These are phyloP conservation scores for Perca flavescens DNA, from an alignment of 2,113 vertebrate species.

Conservation along the genomic window DNA sequence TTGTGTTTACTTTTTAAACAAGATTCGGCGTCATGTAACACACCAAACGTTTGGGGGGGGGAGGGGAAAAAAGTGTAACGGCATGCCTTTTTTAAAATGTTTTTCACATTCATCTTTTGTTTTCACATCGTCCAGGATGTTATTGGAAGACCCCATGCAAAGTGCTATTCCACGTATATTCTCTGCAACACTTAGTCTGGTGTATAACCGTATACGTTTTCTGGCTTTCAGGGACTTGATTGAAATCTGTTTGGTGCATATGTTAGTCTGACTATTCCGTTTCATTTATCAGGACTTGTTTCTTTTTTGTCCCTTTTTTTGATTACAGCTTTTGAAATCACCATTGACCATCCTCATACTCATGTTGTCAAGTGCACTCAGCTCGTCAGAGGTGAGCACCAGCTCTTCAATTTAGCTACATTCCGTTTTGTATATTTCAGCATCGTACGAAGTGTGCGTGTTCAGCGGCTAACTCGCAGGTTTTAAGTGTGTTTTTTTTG, in stretches of 20 bases:
- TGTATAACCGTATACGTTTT: slow-evolving; percentile 34
- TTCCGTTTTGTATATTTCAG: not conserved
- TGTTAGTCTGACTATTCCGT: not conserved
- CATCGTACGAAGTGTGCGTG: fast-evolving
- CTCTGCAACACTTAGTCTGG: slow-evolving; percentile 29
- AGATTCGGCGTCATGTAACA: not conserved
- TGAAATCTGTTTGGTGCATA: slow-evolving; percentile 7
- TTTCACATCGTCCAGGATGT: slow-evolving; percentile 54
- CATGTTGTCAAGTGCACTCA: slow-evolving; percentile 99
- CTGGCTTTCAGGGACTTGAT: slow-evolving; percentile 58
- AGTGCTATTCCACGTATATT: slow-evolving; percentile 17
- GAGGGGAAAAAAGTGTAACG: too few relatives aligned
- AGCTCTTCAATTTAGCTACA: slow-evolving; percentile 5
- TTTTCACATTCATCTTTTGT: slow-evolving; percentile 44
- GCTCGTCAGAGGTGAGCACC: slow-evolving; percentile 93
- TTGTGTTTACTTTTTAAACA: not conserved
- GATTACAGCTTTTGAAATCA: slow-evolving; percentile 95
- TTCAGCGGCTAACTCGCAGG: not conserved
- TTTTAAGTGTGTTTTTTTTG: slow-evolving; percentile 63
- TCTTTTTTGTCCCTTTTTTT: slow-evolving; percentile 56
- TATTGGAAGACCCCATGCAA: slow-evolving; percentile 53
- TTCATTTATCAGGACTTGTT: slow-evolving; percentile 28
- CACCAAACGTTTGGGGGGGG: not conserved
- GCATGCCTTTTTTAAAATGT: slow-evolving; percentile 12
- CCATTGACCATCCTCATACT: slow-evolving; percentile 97